Percentiles rank a stretch among this genome's conserved stretches.
Evolutionary conservation across 2,797 vertebrate genomes (phyloP).

Genomic region (Antennarius maculatus): DNA sequence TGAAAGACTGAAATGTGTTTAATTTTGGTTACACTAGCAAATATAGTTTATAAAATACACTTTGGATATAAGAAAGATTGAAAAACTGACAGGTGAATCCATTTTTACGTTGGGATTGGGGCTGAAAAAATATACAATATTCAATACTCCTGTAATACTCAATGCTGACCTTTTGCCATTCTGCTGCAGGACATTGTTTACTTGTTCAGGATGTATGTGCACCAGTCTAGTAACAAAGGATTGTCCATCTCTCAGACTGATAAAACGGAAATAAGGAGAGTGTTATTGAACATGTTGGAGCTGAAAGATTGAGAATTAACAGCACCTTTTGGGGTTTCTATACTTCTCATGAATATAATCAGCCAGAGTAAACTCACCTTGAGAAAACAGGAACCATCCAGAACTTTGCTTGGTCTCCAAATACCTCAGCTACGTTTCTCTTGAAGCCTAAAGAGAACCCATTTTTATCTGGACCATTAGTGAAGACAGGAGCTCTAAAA

Average conservation of each 20-base stretch:
- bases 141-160: background rate
- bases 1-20: too few species aligned
- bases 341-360: background rate
- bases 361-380: constrained; percentile 78
- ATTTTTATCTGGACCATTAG: constrained; percentile 91
- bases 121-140: too few species aligned
- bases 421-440: constrained; percentile 90
- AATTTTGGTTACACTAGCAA: too few species aligned
- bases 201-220: constrained; percentile 89
- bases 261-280: constrained; percentile 2
- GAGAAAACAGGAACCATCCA: constrained; percentile 92
- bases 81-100: too few species aligned
- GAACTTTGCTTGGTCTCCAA: constrained; percentile 90
- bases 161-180: constrained; percentile 85
- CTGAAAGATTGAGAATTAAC: background rate
- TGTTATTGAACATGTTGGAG: constrained; percentile 1
- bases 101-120: too few species aligned
- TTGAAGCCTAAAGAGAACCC: constrained; percentile 93
- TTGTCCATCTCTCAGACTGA: constrained; percentile 93
- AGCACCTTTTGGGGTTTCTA: background rate
- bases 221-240: constrained; percentile 92
- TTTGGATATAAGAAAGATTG: too few species aligned
- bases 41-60: too few species aligned
- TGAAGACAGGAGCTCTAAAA: constrained; percentile 91
- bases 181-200: constrained; percentile 83